phyloP scores from a whole-genome alignment of 23 tunicate genomes.

The Phallusia fumigata region DNA sequence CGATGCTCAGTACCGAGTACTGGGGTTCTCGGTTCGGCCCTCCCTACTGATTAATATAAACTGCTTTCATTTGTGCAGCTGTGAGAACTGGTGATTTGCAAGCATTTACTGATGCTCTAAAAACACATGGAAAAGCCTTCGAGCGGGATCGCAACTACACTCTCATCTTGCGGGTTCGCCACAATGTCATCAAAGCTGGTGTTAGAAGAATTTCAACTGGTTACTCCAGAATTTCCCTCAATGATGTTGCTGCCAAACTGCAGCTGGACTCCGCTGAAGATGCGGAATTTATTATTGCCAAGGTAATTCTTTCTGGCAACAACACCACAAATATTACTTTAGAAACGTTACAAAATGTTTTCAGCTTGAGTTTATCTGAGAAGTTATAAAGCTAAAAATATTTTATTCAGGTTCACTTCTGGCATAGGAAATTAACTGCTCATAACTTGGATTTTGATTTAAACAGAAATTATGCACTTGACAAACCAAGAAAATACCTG shows the following conservation, averaged over 20 bases:
- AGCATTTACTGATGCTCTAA: conserved; percentile 61
- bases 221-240: conserved; percentile 73
- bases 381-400: too few species aligned
- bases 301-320: too few species aligned
- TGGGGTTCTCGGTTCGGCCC: neutral
- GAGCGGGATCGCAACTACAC: conserved; percentile 70
- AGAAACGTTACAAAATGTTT: too few species aligned
- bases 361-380: too few species aligned
- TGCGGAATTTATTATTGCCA: conserved; percentile 97
- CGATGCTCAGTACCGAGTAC: too few species aligned
- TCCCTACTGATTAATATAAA: neutral
- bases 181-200: conserved; percentile 98
- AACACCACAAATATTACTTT: too few species aligned
- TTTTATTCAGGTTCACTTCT: too few species aligned
- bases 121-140: conserved; percentile 67
- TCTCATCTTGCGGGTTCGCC: conserved; percentile 83
- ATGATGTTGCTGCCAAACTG: conserved; percentile 74
- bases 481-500: neutral
- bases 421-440: too few species aligned
- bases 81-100: conserved; percentile 84
- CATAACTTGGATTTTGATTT: too few species aligned
- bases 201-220: conserved; percentile 79
- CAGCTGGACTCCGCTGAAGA: conserved; percentile 94
- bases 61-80: conserved; percentile 23
- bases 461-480: too few species aligned